Evolutionary conservation across 2,888 invertebrate genomes (phyloP), one percentile per base, ranked within the genome.

Genomic region (Hyles lineata): DNA sequence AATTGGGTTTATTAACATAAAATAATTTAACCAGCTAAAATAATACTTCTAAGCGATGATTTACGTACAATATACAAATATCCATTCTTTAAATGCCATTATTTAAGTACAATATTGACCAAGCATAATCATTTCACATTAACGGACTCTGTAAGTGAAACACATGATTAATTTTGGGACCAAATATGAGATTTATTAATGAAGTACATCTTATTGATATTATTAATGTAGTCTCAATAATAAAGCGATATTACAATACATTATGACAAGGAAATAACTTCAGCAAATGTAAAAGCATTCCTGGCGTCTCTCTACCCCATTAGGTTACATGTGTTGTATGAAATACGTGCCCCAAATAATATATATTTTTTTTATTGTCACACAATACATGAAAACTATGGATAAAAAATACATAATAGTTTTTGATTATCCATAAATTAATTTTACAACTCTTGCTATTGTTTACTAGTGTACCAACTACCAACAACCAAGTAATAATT

Each of bases 151-250:
- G 29, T 62, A 32, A 25, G 2, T 32, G 32, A 32, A 62, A 62
- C 32, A 62, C 32, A 62, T 63, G 32, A 9, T 63, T 63, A 63
- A 9, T 63, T 43, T 63, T n/a, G 63, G 63, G 63, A 63, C 63
- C 63, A 63, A 63, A 63, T 63, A 63, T 43, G 63, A 63, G 63
- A 63, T 43, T 63, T 63, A 35, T 63, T n/a, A 21, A 9, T 5
- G n/a, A 62, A 9, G 32, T 62, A 32, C 32, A 21, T 43, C 11
- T 25, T 60, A 60, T 15, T 55, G 0, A 35, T 63, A 63, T 21
- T 63, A n/a, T 32, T 7, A 19, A 9, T 35, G 25, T 35, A 62
- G 21, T 32, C 35, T 35, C 35, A 21, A 62, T 35, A 55, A 55
- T 32, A 62, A 43, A 35, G 43, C 35, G 35, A 25, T 25, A 17